A percentile compares a stretch with the other conserved stretches of the same genome.
These are phyloP conservation scores for Morpho helenor DNA, from an alignment of 2,888 invertebrate genomes.

Conservation along the genomic window DNA sequence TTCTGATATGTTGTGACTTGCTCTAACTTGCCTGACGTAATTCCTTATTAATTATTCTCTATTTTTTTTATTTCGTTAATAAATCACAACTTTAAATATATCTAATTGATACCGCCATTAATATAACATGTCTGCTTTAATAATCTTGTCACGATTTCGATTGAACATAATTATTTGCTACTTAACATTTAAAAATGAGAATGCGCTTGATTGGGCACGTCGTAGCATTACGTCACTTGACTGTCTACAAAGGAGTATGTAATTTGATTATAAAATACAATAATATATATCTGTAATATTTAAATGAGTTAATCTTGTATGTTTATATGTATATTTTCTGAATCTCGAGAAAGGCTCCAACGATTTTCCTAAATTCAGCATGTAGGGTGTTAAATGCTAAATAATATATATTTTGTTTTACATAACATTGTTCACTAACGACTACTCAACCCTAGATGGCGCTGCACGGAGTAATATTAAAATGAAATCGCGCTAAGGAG, in stretches of 20 bases:
- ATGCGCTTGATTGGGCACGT: constrained; percentile 1
- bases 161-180: constrained; percentile 12
- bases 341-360: too few relatives aligned
- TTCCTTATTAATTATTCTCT: constrained; percentile 7
- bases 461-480: too few relatives aligned
- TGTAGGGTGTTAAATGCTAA: too few relatives aligned
- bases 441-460: too few relatives aligned
- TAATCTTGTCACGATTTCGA: constrained; percentile 11
- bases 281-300: too few relatives aligned
- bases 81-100: constrained; percentile 6
- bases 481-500: too few relatives aligned
- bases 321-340: too few relatives aligned
- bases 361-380: too few relatives aligned
- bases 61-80: constrained; percentile 4
- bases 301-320: too few relatives aligned
- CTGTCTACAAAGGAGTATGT: not conserved
- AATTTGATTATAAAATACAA: too few relatives aligned
- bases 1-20: constrained; percentile 20
- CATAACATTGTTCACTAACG: too few relatives aligned
- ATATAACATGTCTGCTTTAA: constrained; percentile 9
- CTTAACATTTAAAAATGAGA: constrained; percentile 9
- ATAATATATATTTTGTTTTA: too few relatives aligned
- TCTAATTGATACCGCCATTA: constrained; percentile 10
- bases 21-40: constrained; percentile 12
- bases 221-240: constrained; percentile 1